Evolutionary conservation across 2,113 vertebrate species (phyloP), one percentile per base, ranked within the genome.

Genomic region (Triplophysa siluroides): DNA sequence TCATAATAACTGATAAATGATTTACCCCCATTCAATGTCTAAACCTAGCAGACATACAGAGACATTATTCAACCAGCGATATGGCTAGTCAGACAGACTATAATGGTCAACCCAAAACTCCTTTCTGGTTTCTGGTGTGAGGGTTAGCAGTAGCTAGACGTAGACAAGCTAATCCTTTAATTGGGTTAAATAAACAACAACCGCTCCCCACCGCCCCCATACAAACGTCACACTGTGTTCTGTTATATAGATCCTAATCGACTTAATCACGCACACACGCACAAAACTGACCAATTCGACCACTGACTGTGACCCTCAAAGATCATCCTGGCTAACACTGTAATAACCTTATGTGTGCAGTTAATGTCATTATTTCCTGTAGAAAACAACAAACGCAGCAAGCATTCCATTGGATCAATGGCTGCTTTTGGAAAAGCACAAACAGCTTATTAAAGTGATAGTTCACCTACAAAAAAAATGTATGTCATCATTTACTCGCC

Each of bases 251-350:
- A 58, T 29, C 70, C 62, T 80, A 81, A 83, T 83, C 52, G 67
- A 75, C 70, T 52, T 66, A 81, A 81, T 79, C 75, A 82, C 73
- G 68, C 69, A 79, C n/a, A 65, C 74, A 67, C 52, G 78, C 76
- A 58, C 43, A 85, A 83, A 26, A 62, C 76, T 80, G 83, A 79
- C 71, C 74, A 61, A 83, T 78, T 86, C 85, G 85, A 76, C 69
- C 78, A 33, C 24, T 52, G 45, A 58, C 50, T 52, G 33, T 80
- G 63, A 76, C 79, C 64, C 61, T n/a, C 16, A 52, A 11, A 69
- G 43, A 62, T 33, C 45, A 63, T 50, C 66, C 33, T 14, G 50
- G 64, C 23, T 68, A 56, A 76, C 45, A 52, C 60, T 21, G 16
- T 13, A 68, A 33, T 76, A 26, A 41, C 72, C 72, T 81, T 76